Evolutionary conservation across 1,140 invertebrate genomes (phyloP), one percentile per base, ranked within the genome.

Genomic region (Maconellicoccus hirsutus): DNA sequence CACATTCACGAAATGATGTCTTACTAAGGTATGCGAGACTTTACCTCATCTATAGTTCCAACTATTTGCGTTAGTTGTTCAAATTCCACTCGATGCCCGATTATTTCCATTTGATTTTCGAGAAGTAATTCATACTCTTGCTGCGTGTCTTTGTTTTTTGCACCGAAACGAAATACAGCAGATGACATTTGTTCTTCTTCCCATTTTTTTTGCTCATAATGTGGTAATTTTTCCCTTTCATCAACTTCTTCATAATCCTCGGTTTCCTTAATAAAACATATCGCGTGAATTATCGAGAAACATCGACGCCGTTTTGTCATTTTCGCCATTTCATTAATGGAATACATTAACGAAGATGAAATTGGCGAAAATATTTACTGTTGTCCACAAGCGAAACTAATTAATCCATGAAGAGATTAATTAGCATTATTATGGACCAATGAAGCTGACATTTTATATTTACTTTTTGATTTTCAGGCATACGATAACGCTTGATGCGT

Each of bases 201-300:
- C 97, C 96, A 99, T 83, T 96, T 94, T 73, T 87, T 86, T 80
- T 98, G 96, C 78, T 99, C 97, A 6, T 92, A 94, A 79, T 95
- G 90, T 0, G 91, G 89, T 38, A 89, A 84, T 77, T 87, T 88
- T 79, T 96, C 93, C 76, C 84, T 83, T 73, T 90, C 89, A 81
- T 96, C 93, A 27, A 93, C 89, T 80, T 98, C 96, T 70, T 89
- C 83, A 80, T 95, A 95, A 72, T 90, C 86, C 63, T 84, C 82
- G 73, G 83, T 75, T 74, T 82, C 83, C 83, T 72, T 72, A 74
- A 75, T 76, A 72, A 39, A 69, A 70, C 4, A 70, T 72, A 71
- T n/a, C n/a, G n/a, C n/a, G n/a, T n/a, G n/a, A n/a, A n/a, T n/a
- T 21, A 12, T 23, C 8, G 21, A 66, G 10, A n/a, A 8, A 21